phyloP scores from a whole-genome alignment of 2,113 vertebrate species.

The Egretta garzetta region DNA sequence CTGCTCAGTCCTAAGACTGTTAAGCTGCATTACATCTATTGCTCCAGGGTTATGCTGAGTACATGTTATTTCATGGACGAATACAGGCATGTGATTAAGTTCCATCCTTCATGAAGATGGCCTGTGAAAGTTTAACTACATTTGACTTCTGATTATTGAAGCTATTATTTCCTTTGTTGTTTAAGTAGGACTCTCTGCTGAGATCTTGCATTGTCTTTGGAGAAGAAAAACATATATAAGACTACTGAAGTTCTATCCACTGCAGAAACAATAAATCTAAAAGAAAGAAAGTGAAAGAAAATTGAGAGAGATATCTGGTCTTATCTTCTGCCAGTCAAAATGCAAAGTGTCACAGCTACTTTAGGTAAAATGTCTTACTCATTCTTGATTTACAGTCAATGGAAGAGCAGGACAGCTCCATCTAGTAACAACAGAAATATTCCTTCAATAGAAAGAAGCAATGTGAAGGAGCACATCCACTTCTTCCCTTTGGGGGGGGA shows the following conservation, averaged over 20 bases:
- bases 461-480: not conserved
- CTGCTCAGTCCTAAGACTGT: not conserved
- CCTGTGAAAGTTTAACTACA: not conserved
- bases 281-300: not conserved
- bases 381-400: not conserved
- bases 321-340: not conserved
- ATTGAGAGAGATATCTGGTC: not conserved
- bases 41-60: not conserved
- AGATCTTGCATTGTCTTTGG: not conserved
- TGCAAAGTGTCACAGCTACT: not conserved
- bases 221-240: not conserved
- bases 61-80: not conserved
- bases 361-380: not conserved
- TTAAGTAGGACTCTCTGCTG: not conserved
- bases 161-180: not conserved
- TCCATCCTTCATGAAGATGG: not conserved
- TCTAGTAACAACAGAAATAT: not conserved
- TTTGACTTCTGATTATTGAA: not conserved
- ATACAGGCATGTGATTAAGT: not conserved
- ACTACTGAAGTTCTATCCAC: not conserved
- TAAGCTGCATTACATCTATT: not conserved
- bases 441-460: not conserved
- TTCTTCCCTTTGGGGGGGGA: not conserved
- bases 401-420: not conserved
- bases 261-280: not conserved